Base-by-base conservation (phyloP, 2,113 vertebrate species). In the Engraulis encrasicolus region DNA sequence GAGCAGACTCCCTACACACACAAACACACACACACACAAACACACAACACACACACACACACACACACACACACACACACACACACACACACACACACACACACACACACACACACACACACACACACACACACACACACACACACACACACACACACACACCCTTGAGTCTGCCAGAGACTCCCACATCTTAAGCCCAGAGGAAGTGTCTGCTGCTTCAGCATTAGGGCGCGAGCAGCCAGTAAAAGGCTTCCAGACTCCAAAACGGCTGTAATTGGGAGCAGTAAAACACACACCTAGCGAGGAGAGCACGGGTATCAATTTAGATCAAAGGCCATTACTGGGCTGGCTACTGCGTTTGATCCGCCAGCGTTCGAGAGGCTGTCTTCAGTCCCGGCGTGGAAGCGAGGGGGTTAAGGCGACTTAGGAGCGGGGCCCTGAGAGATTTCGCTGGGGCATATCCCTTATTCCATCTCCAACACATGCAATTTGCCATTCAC, bases 271-370 rank as follows among this genome's bases (percentile, higher is more conserved):
- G 84, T 93, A 94, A 95, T 94, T 93, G 94, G 88, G 89, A 90
- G 81, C 91, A 91, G 92, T 91, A 91, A 94, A 95, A 93, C 84
- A 88, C 86, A 92, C 91, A 93, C 90, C 91, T 90, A 91, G 87
- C 6, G 36, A 83, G 85, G 82, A 86, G 86, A 86, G 86, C 52
- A 40, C 49, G 83, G 86, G 87, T 87, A 84, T 90, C 52, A 87
- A 89, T 91, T 87, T 77, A 93, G 92, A 92, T 95, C 92, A 94
- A 94, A 94, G 93, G 71, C n/a, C 1, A 36, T 86, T 86, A 34
- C 61, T 71, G 61, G n/a, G n/a, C 61, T 71, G 61, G 61, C 61
- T 71, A 34, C 82, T 85, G 86, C 87, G 88, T 91, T 91, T 91
- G 81, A 89, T 87, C 88, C 85, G 85, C 78, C 87, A 83, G 86